Evolutionary conservation across 1,140 invertebrate species (phyloP), one percentile per base, ranked within the genome.

Genomic region (Capitella teleta): DNA sequence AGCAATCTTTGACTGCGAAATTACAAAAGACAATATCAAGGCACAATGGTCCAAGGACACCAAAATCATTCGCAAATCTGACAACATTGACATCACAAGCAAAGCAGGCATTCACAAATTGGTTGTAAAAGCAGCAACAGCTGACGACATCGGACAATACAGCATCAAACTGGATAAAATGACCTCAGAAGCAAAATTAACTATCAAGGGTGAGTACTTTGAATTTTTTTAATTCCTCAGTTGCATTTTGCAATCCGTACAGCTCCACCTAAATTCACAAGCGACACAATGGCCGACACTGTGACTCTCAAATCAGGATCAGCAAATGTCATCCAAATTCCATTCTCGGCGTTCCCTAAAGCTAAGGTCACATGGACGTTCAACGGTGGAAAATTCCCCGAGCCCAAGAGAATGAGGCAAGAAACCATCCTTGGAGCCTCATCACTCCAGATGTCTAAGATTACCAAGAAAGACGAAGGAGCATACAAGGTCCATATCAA

Each of bases 401-500:
- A 36, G 21, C 16, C 44, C 18, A 52, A 47, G 32, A 28, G 44
- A 37, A 52, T 47, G 3, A 48, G 40, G 10, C 30, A 21, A 6
- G 45, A 47, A 28, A 52, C 49, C n/a, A 47, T 47, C 16, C 36
- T 21, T 24, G 18, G 37, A 14, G 42, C 49, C 43, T 40, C 47
- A 5, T 40, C 41, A 10, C 40, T 56, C 34, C 49, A 26, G 24
- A 43, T 57, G 32, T 18, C 46, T 19, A 55, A 52, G 24, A 47
- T 51, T 4, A 12, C 14, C 6, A 79, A 90, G 45, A 78, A 79
- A 10, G 91, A 96, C 61, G 83, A 82, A 40, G 93, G 92, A 4
- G 85, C 87, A 54, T 94, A 94, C 66, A 80, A 88, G 53, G 73
- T 97, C 8, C 87, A 90, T 58, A 70, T 97, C 16, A 84, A 87